Percentiles rank a stretch among this genome's conserved stretches.
phyloP scores from a whole-genome alignment of 2,797 vertebrate genomes.

The Hephaestus fuliginosus region DNA sequence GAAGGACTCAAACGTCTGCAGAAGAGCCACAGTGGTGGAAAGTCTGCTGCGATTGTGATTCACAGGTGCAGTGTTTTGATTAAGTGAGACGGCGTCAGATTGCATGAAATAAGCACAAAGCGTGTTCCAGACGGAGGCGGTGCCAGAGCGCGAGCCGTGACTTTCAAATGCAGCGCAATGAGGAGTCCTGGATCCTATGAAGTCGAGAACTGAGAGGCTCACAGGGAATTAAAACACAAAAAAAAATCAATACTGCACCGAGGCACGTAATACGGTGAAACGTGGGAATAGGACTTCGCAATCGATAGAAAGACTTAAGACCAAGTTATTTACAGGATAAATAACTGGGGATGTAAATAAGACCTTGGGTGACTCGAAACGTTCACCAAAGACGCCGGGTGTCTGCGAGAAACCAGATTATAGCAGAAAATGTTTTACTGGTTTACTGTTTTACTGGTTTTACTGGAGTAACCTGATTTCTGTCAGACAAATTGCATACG shows the following conservation, averaged over 20 bases:
- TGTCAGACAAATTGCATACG: neutral
- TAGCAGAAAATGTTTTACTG: neutral
- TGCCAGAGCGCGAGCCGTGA: conserved; percentile 13
- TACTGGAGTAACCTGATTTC: neutral
- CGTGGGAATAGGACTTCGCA: conserved; percentile 19
- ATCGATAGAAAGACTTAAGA: conserved; percentile 17
- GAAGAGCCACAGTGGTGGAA: neutral
- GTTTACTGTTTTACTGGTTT: too few relatives aligned
- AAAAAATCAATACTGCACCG: conserved; percentile 38
- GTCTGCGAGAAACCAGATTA: neutral
- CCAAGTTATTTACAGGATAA: neutral
- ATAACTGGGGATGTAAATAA: neutral
- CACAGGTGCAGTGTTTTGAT: neutral
- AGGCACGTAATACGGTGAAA: conserved; percentile 12
- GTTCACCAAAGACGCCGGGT: neutral
- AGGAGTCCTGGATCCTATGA: conserved; percentile 9
- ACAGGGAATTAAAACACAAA: neutral
- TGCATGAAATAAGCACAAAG: neutral
- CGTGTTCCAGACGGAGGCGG: conserved; percentile 3
- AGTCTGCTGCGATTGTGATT: neutral
- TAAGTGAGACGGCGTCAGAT: neutral
- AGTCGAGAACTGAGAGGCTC: neutral
- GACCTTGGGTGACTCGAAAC: neutral
- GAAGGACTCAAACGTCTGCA: neutral
- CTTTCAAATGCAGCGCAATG: conserved; percentile 1